Base-by-base conservation (phyloP, 2,113 vertebrate genomes). In the Acrocephalus kingi region DNA sequence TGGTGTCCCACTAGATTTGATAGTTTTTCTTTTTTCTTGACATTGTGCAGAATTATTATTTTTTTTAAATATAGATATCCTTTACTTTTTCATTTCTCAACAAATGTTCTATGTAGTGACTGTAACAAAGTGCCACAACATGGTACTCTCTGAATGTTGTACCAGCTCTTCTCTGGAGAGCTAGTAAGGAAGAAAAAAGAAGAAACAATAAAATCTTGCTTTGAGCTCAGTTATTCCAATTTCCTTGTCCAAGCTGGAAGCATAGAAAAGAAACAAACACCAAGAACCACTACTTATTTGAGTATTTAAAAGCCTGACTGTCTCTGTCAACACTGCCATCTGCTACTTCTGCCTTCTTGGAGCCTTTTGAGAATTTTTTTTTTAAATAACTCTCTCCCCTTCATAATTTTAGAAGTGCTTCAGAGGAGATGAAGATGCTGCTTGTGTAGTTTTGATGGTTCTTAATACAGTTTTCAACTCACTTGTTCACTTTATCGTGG, bases 61-160 rank as follows among this genome's bases (percentile, higher is more conserved):
- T 63, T 17, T n/a, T 39, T 14, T 1, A 6, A 3, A 6, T 30
- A 63, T 31, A 30, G 8, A 9, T 3, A 37, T 11, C 1, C 4
- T 84, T 16, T 54, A 35, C 3, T 55, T 51, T 63, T 51, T 73
- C 5, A 10, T 63, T 37, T 3, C 20, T 63, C 25, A 76, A 27
- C 30, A 73, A 37, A 5, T 39, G 4, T 41, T 52, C 22, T 46
- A 0, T 56, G 15, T 9, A 51, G 24, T n/a, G 56, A 5, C 13
- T 64, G 6, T 6, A 59, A 11, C 4, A 45, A 91, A 86, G 31
- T 17, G 30, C 31, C 31, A 43, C 59, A 69, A 15, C 5, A 3
- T 5, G 11, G 15, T 12, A 7, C 22, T 37, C 30, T 11, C 11
- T 51, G 21, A 74, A 27, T n/a, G 3, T 4, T 62, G 8, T 6